A percentile compares a stretch with the other conserved stretches of the same genome.
Evolutionary conservation across 1,140 invertebrate genomes (phyloP).

Genomic region (Atta cephalotes): DNA sequence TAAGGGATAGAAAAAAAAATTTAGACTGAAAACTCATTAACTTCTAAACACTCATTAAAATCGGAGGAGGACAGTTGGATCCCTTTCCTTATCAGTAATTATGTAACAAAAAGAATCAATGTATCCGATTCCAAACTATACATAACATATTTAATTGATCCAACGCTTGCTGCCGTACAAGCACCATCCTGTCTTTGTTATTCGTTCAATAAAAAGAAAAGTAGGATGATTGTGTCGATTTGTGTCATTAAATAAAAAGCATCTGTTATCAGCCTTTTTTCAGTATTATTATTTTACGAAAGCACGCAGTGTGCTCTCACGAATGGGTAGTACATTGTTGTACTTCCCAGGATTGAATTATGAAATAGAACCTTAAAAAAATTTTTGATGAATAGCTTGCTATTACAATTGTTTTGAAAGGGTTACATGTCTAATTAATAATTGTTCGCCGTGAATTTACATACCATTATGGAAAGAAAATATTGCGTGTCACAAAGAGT

Average conservation of each 20-base stretch:
- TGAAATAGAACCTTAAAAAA: not conserved
- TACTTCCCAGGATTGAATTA: not conserved
- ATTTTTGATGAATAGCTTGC: not conserved
- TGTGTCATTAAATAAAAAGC: no score
- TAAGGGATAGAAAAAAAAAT: no score
- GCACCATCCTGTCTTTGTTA: no score
- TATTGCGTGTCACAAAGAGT: no score
- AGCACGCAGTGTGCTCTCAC: not conserved
- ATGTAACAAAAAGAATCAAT: not conserved
- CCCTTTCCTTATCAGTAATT: no score
- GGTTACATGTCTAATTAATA: not conserved
- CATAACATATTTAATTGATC: not conserved
- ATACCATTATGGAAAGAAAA: no score
- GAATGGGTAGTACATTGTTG: not conserved
- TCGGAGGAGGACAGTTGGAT: no score
- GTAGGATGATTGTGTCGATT: no score
- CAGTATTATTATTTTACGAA: not conserved
- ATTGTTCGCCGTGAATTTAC: no score
- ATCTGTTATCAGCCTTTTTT: not conserved
- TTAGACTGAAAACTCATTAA: no score
- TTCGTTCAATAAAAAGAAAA: no score
- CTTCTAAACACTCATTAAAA: no score
- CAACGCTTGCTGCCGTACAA: not conserved
- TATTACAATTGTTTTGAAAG: not conserved
- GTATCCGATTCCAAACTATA: slow-evolving; percentile 11